These are phyloP conservation scores for Mamestra configurata DNA, from an alignment of 1,140 invertebrate species.

Conservation along the genomic window DNA sequence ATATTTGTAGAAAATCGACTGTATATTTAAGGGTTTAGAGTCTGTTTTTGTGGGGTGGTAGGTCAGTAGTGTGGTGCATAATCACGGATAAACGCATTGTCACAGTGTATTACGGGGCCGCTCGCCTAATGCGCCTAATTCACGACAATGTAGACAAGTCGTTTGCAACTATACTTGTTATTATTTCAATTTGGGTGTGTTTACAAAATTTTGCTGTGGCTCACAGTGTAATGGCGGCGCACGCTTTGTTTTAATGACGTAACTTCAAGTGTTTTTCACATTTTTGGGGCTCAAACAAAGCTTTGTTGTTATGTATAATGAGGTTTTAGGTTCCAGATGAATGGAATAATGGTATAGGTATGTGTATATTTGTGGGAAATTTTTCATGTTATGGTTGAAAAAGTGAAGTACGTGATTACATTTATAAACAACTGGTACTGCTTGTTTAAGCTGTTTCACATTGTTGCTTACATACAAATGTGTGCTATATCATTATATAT, in stretches of 20 bases:
- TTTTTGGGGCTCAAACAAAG: conserved; percentile 47
- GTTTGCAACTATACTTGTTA: conserved; percentile 65
- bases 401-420: not conserved
- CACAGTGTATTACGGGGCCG: conserved; percentile 79
- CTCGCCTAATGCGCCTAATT: conserved; percentile 83
- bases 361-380: not conserved
- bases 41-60: conserved; percentile 46
- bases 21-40: conserved; percentile 51
- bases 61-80: conserved; percentile 61
- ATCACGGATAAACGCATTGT: conserved; percentile 81
- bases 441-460: not conserved
- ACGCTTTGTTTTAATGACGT: conserved; percentile 45
- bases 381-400: not conserved
- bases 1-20: conserved; percentile 5
- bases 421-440: not conserved
- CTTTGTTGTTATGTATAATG: conserved; percentile 39
- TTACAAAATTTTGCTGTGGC: conserved; percentile 33
- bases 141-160: conserved; percentile 80
- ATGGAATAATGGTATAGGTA: conserved; percentile 14
- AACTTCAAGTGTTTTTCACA: conserved; percentile 45
- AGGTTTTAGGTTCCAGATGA: conserved; percentile 24
- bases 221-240: conserved; percentile 3
- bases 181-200: conserved; percentile 58
- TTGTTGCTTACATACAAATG: not conserved
- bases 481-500: too few species aligned